Evolutionary conservation across 1,140 invertebrate species (phyloP), one percentile per base, ranked within the genome.

Genomic region (Drosophila teissieri): DNA sequence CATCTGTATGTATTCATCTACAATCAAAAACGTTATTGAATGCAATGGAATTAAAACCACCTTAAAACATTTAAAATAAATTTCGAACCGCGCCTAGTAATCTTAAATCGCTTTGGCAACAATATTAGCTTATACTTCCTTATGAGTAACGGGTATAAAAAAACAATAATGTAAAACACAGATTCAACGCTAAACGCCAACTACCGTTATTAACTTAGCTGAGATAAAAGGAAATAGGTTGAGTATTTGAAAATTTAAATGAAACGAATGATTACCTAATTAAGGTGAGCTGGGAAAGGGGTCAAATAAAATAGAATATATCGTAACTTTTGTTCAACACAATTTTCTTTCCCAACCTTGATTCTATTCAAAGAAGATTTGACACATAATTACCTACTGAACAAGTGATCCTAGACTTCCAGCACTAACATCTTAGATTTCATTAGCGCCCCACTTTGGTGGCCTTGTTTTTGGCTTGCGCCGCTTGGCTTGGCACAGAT

Each of bases 401-500:
- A 52, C 58, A 37, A 37, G 40, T 73, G 52, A 51, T 46, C 70
- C 49, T 36, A 48, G 72, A 54, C 54, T 55, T 44, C 67, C 65
- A 64, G 57, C 73, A 67, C 76, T 76, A 76, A 61, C 73, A 76
- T 76, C 73, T 76, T 61, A 19, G 73, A 76, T 76, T 76, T 76
- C 54, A 76, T 76, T 58, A 75, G 73, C 40, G 44, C 51, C 45
- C 39, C 60, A 10, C 31, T 42, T 40, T 19, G 34, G 36, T 22
- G 48, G 39, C 37, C 37, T 42, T 44, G 36, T 57, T 75, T 65
- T 75, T 75, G 72, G 73, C 73, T 67, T 76, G 61, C 67, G 61
- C 73, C 73, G 72, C 72, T 76, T 76, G 39, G 73, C 73, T 57
- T 76, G 73, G 61, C 69, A 60, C 46, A 61, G 56, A 57, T 70